Evolutionary conservation across 53 echinoderm and acorn worm genomes (phyloP).

Genomic region (Holothuria leucospilota): DNA sequence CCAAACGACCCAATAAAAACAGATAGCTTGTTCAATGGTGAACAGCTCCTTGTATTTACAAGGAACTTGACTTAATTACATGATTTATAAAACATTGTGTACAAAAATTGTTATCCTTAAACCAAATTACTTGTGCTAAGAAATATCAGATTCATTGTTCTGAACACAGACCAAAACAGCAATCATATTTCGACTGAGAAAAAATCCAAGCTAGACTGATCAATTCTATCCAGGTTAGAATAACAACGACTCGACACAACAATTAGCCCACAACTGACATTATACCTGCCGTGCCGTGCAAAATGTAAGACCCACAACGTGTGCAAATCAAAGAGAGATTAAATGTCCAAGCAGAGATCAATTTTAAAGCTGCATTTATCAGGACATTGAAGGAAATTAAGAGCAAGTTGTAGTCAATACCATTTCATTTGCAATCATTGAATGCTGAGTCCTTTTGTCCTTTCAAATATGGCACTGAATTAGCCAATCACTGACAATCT

Average conservation of each 20-base stretch:
- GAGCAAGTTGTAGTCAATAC: slow-evolving; percentile 8
- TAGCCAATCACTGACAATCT: too few relatives aligned
- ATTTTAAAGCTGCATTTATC: slow-evolving; percentile 28
- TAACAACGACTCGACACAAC: slow-evolving; percentile 19
- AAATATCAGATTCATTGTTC: not conserved
- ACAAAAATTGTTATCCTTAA: slow-evolving; percentile 34
- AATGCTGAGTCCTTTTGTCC: not conserved
- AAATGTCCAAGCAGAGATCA: slow-evolving; percentile 2
- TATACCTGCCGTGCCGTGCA: not conserved
- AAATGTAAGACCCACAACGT: not conserved
- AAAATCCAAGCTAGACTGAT: not conserved
- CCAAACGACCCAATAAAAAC: slow-evolving; percentile 26
- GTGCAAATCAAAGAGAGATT: slow-evolving; percentile 6
- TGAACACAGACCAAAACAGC: not conserved
- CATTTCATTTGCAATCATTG: not conserved
- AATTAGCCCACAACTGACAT: slow-evolving; percentile 20
- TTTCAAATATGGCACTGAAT: too few relatives aligned
- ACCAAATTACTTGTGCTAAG: slow-evolving; percentile 19
- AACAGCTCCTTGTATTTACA: slow-evolving; percentile 9
- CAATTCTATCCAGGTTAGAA: slow-evolving; percentile 43
- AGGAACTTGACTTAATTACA: slow-evolving; percentile 13
- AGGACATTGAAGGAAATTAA: not conserved
- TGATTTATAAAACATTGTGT: slow-evolving; percentile 7
- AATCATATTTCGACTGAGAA: not conserved
- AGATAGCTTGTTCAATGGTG: slow-evolving; percentile 11